Base-by-base conservation (phyloP, 2,888 invertebrate species). In the Mayetiola destructor region DNA sequence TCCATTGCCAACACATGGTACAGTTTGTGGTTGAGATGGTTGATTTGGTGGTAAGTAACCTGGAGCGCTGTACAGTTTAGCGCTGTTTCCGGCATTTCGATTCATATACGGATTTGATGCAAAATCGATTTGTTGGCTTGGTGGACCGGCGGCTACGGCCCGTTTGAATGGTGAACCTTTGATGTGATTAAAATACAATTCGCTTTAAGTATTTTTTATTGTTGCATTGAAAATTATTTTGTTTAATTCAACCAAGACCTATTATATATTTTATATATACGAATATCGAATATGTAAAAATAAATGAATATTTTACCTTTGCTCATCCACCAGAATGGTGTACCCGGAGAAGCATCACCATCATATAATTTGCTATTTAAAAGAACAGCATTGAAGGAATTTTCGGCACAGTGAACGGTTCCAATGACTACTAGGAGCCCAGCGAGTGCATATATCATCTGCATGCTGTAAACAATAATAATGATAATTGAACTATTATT, bases 1-100 rank as follows among this genome's bases (percentile, higher is more conserved):
- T 8, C 57, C 57, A 16, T 78, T 79, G 0, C 79, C 81, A 60
- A 71, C 72, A 64, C 84, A 84, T 14, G 76, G 59, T 32, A 59
- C 59, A 42, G 56, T 60, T 56, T 59, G 59, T 55, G 37, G 37
- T 16, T 32, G 18, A 10, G 10, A 10, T 32, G 53, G 29, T 53
- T 37, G 37, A 10, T 37, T 59, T 32, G 61, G 61, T 56, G 61
- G 62, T 37, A 62, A 56, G 56, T 62, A 62, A 39, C 57, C 55
- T 18, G 62, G 62, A 23, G 59, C 62, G n/a, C 55, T 42, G 56
- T 55, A 62, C n/a, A 48, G 27, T 48, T 48, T 48, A 27, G 48
- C 48, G n/a, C 6, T 27, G 48, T 5, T 48, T n/a, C 18, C 39
- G 20, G 39, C 39, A 10, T 27, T 48, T 23, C 48, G 27, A 27